Percentiles rank a stretch among this genome's conserved stretches.
Evolutionary conservation across 2,113 vertebrate species (phyloP).

Genomic region (Petrocephalus zakoni): DNA sequence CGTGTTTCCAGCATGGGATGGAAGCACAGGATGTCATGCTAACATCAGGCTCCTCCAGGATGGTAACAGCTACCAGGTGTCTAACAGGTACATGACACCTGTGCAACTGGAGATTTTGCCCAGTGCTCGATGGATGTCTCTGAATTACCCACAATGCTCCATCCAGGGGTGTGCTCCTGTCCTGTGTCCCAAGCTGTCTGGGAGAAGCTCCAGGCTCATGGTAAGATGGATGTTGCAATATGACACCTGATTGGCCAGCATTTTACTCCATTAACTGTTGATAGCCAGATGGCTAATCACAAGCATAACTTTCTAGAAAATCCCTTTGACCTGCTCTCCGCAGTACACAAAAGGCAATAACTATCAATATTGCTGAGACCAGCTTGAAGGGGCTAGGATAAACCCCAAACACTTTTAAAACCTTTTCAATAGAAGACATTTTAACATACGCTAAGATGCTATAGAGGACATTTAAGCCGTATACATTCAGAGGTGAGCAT

Average conservation of each 20-base stretch:
- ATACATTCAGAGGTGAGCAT: neutral
- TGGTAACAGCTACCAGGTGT: neutral
- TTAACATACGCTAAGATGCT: neutral
- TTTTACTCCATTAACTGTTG: neutral
- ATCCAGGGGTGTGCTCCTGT: neutral
- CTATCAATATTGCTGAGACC: neutral
- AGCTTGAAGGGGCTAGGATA: neutral
- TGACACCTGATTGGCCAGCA: neutral
- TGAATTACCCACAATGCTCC: neutral
- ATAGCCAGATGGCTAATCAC: neutral
- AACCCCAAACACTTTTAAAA: neutral
- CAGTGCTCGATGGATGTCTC: neutral
- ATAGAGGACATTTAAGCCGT: neutral
- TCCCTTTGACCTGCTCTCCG: neutral
- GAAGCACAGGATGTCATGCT: neutral
- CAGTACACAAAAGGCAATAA: neutral
- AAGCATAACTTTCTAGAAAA: neutral
- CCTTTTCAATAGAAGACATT: neutral
- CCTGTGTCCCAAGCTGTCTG: neutral
- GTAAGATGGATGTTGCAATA: neutral
- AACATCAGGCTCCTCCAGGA: neutral
- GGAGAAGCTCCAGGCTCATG: neutral
- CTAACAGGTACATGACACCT: neutral
- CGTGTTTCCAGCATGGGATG: neutral
- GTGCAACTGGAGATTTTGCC: neutral